These are phyloP conservation scores for Notodonta dromedarius DNA, from an alignment of 2,888 invertebrate genomes.

Conservation along the genomic window DNA sequence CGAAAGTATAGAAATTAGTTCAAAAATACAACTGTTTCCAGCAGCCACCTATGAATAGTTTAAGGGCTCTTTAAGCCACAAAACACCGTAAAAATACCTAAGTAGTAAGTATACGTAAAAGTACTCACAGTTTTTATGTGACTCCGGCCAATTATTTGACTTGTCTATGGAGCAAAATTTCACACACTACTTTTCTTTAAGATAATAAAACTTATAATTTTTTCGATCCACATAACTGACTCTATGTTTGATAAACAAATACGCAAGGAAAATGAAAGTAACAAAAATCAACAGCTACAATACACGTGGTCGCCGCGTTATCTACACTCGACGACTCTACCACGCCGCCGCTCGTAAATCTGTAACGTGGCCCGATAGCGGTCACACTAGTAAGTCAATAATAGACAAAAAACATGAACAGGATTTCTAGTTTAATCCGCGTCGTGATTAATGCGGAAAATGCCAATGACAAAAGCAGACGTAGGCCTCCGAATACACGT, in stretches of 20 bases:
- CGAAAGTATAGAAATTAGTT: no score
- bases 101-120: neutral
- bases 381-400: slow-evolving; percentile 37
- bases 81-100: neutral
- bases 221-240: neutral
- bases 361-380: slow-evolving; percentile 24
- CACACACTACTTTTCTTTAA: no score
- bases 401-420: slow-evolving; percentile 60
- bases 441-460: slow-evolving; percentile 54
- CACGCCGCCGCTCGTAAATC: slow-evolving; percentile 12
- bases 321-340: slow-evolving; percentile 9
- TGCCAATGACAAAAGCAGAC: slow-evolving; percentile 61
- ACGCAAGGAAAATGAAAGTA: slow-evolving; percentile 4
- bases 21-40: no score
- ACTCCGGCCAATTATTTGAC: neutral
- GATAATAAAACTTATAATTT: neutral
- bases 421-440: slow-evolving; percentile 64
- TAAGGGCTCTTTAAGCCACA: no score
- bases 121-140: neutral
- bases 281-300: neutral
- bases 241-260: neutral
- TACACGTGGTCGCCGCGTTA: slow-evolving; percentile 18
- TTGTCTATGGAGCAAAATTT: no score
- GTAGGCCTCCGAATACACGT: slow-evolving; percentile 49
- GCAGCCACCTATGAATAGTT: no score